Evolutionary conservation across 2,113 vertebrate species (phyloP).

Genomic region (Xerus inauris): DNA sequence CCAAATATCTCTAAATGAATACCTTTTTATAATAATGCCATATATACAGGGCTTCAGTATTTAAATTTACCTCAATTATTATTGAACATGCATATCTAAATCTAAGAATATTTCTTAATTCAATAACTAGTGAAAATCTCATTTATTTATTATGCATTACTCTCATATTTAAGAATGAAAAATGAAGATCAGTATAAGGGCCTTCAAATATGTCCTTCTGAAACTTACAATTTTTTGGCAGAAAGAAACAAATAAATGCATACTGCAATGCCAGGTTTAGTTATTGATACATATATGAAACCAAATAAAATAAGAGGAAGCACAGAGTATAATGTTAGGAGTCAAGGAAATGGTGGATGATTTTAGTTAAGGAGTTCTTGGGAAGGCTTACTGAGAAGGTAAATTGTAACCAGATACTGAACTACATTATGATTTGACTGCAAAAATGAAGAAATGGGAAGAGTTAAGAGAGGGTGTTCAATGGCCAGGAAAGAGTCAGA

Average conservation of each 20-base stretch:
- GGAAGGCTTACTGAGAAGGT: background rate
- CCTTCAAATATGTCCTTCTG: background rate
- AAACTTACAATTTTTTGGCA: background rate
- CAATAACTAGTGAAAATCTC: background rate
- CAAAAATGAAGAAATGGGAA: background rate
- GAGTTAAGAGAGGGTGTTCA: background rate
- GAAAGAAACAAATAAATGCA: background rate
- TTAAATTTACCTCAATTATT: background rate
- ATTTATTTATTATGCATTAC: background rate
- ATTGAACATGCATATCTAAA: background rate
- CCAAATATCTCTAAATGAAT: background rate
- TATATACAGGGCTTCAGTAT: background rate
- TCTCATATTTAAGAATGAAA: background rate
- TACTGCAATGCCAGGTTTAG: background rate
- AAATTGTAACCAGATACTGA: background rate
- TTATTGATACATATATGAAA: background rate
- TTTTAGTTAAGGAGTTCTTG: background rate
- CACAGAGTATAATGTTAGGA: background rate
- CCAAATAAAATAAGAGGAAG: background rate
- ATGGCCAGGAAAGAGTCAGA: background rate
- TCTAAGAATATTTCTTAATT: background rate
- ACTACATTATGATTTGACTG: background rate
- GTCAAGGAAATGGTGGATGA: background rate
- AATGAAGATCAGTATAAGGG: background rate
- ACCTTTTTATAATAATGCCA: background rate